phyloP scores from a whole-genome alignment of 2,113 vertebrate genomes.

The Gambusia holbrooki region DNA sequence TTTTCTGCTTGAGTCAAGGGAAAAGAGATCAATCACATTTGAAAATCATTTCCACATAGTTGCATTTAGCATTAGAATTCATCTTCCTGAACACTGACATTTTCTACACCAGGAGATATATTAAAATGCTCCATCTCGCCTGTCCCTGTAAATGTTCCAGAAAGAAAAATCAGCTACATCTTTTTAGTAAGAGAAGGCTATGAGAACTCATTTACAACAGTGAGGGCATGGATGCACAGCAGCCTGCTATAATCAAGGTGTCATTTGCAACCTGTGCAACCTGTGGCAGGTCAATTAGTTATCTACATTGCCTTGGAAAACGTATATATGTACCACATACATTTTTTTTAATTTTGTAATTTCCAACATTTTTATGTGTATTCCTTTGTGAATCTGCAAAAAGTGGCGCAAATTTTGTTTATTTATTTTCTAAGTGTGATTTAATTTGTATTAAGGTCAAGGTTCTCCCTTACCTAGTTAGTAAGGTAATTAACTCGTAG shows the following conservation, averaged over 20 bases:
- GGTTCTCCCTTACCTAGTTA: neutral
- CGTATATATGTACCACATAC: neutral
- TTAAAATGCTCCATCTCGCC: conserved; percentile 22
- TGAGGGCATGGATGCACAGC: conserved; percentile 15
- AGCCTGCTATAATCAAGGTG: neutral
- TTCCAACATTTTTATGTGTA: neutral
- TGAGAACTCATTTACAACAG: conserved; percentile 22
- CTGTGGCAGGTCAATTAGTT: conserved; percentile 3
- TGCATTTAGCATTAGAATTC: conserved; percentile 51
- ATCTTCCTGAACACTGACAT: conserved; percentile 48
- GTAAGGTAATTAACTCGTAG: no score
- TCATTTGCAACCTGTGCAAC: neutral
- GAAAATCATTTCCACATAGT: conserved; percentile 55
- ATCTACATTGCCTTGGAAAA: neutral
- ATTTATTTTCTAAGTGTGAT: neutral
- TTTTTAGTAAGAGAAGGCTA: conserved; percentile 40
- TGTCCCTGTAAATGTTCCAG: conserved; percentile 26
- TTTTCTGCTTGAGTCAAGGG: conserved; percentile 29
- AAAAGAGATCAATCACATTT: conserved; percentile 71
- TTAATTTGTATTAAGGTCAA: neutral
- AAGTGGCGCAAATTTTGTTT: neutral
- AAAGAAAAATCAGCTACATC: conserved; percentile 37
- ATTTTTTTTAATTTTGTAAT: neutral
- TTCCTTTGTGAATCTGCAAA: no score
- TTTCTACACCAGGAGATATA: conserved; percentile 34